Conservation (phyloP, 2,888 invertebrate species). For the Pseudococcus viburni region DNA sequence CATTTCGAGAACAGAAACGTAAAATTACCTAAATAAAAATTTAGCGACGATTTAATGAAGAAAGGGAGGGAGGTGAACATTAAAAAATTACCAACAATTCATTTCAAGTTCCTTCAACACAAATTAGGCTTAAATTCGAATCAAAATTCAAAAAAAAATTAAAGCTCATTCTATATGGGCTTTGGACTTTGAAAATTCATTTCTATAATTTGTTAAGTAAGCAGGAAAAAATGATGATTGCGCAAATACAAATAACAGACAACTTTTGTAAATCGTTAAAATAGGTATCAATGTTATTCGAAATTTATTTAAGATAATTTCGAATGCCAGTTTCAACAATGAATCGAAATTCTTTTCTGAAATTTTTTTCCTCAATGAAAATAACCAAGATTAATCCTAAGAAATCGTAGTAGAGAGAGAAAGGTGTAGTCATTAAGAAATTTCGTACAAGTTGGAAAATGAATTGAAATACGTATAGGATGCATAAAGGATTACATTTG, state of each 20-base stretch:
- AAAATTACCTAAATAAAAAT: neutral
- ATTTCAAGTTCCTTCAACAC: neutral
- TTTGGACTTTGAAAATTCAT: neutral
- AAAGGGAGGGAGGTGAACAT: neutral
- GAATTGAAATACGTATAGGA: slow-evolving; percentile 18
- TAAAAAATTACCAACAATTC: neutral
- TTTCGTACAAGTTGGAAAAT: neutral
- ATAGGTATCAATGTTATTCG: no score
- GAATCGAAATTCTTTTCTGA: neutral
- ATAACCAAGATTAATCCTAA: neutral
- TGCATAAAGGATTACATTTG: slow-evolving; percentile 4
- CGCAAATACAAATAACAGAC: neutral
- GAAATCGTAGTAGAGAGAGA: neutral
- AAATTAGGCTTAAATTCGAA: neutral
- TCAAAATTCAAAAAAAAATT: neutral
- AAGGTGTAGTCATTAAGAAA: neutral
- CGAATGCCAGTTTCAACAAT: no score
- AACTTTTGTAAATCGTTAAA: neutral
- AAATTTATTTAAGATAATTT: no score
- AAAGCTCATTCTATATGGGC: neutral
- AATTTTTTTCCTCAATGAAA: neutral
- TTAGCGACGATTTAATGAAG: neutral
- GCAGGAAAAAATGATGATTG: slow-evolving; percentile 5
- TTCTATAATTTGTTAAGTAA: neutral
- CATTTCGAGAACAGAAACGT: neutral